Evolutionary conservation across 2,113 vertebrate genomes (phyloP), one percentile per base, ranked within the genome.

Genomic region (Larimichthys polyactis): DNA sequence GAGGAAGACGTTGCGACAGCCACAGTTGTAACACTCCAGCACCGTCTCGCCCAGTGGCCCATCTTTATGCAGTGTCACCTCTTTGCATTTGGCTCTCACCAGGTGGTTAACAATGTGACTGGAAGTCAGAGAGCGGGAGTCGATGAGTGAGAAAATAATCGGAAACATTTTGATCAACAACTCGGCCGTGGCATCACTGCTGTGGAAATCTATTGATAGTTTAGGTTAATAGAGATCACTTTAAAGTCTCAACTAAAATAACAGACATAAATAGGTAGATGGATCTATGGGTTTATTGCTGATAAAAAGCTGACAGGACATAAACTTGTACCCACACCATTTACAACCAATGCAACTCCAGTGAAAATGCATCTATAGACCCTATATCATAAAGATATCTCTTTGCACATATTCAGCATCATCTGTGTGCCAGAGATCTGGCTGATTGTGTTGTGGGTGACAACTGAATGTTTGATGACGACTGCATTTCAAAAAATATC

Each of bases 101-200:
- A 99, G 94, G 89, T 99, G 98, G 80, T 99, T 99, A 77, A 99
- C 98, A 66, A 99, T 99, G 94, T 99, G 98, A 94, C 98, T 99
- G 91, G 3, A 76, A 70, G 24, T 66, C 12, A 81, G 7, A 85
- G 6, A 66, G 11, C 0, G 0, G 4, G 22, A 67, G 29, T 54
- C 20, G 58, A 65, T 2, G 1, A 63, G 14, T 52, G 11, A 32
- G 2, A 43, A 67, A 64, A 62, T 49, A 43, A 22, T 57, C 24
- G 43, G 11, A 70, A 46, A 81, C 48, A 67, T 3, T 49, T 51
- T 29, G 24, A 32, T 67, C 16, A 9, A 24, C 7, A 3, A 32
- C 15, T 36, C 24, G 44, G 9, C 48, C 49, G 6, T 46, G 24
- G 32, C 43, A 17, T 27, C 54, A 29, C 3, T 32, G 44, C 43